Evolutionary conservation across 2,888 invertebrate species (phyloP).

Genomic region (Mayetiola destructor): DNA sequence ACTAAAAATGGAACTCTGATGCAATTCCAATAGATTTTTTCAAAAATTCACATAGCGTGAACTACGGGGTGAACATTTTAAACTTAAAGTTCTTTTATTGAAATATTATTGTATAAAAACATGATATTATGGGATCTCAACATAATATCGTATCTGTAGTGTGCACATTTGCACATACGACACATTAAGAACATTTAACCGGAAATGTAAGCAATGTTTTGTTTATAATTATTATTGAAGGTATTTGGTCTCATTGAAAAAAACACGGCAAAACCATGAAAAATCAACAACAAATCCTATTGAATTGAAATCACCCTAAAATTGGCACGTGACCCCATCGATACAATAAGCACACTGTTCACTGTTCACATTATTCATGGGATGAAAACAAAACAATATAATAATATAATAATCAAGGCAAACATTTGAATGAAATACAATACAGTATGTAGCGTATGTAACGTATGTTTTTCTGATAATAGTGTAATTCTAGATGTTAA

Average conservation of each 20-base stretch:
- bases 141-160: background rate
- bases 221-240: too few species aligned
- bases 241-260: too few species aligned
- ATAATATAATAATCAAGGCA: background rate
- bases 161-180: background rate
- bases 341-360: background rate
- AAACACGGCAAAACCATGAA: background rate
- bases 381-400: background rate
- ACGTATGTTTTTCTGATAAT: constrained; percentile 3
- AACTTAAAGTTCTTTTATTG: background rate
- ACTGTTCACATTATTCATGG: background rate
- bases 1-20: too few species aligned
- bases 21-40: background rate
- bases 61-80: background rate
- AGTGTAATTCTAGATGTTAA: constrained; percentile 6
- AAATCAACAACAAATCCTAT: background rate
- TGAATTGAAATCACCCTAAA: constrained; percentile 6
- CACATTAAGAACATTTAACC: background rate
- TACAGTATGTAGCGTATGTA: constrained; percentile 3
- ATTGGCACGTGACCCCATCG: background rate
- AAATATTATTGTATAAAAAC: background rate
- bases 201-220: background rate
- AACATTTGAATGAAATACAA: background rate
- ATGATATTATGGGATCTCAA: background rate
- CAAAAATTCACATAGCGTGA: background rate